Evolutionary conservation across 2,888 invertebrate genomes (phyloP), one percentile per base, ranked within the genome.

Genomic region (Limnephilus auricula): DNA sequence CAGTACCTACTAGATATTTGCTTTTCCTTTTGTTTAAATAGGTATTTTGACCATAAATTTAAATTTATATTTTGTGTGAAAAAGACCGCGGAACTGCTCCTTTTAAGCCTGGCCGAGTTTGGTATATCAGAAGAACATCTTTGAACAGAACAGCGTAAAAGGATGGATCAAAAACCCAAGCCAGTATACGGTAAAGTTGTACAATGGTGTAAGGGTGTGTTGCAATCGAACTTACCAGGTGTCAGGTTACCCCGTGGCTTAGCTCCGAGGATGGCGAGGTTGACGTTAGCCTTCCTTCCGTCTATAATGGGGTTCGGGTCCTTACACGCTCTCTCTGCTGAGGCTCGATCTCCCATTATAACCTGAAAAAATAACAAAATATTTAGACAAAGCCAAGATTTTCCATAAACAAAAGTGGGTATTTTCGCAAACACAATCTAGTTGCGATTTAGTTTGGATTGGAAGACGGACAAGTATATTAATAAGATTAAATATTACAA

Each of bases 261-360:
- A 93, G 99, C 99, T 94, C 99, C 99, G 94, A 99, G 96, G 94
- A 99, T 99, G 93, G 99, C 99, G 94, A 99, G 96, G 96, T 99
- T 99, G 89, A 99, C 99, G 96, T 99, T 99, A 93, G 99, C 99
- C 96, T 99, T 99, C 94, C 99, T 97, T 90, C 99, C 99, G 94
- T 99, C 99, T 94, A 99, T 99, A 95, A 99, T 99, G 90, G 99
- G 99, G 95, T 99, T 99, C 91, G 99, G 99, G 94, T 99, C 99
- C 95, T 99, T 99, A 95, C 99, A 99, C 88, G 99, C 99, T 94
- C 99, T 96, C 95, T 99, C 99, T 89, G 99, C 99, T 87, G 99
- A 98, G 91, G 98, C 97, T 94, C 98, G 96, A 95, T 99, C 99
- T 91, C 99, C 98, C 99, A 99, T 99, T 95, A 99, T 99, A 94